Conservation (phyloP, 1,140 invertebrate genomes). For the Campodea augens region DNA sequence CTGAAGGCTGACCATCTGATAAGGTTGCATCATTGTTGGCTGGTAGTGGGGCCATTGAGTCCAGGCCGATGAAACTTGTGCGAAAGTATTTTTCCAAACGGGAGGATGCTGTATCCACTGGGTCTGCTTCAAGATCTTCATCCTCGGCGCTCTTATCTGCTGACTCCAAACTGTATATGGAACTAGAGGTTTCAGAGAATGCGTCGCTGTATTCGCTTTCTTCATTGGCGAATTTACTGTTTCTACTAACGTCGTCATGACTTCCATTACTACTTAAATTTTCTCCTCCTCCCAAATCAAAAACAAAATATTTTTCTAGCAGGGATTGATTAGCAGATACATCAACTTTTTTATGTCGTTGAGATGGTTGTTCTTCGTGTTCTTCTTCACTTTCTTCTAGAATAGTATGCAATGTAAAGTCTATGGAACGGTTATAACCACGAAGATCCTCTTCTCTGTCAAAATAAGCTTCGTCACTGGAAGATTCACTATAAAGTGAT, state of each 20-base stretch:
- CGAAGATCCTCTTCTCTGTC: conserved; percentile 60
- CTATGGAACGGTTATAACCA: conserved; percentile 54
- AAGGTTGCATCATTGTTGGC: too few relatives aligned
- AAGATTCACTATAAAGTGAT: conserved; percentile 17
- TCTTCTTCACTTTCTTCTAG: conserved; percentile 86
- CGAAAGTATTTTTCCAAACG: conserved; percentile 78
- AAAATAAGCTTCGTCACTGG: conserved; percentile 26
- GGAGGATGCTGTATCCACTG: conserved; percentile 57
- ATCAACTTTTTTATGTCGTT: conserved; percentile 16
- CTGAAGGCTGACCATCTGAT: conserved; percentile 33
- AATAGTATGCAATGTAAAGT: conserved; percentile 81
- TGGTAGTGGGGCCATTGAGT: too few relatives aligned
- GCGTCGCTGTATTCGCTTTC: conserved; percentile 34
- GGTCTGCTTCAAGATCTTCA: conserved; percentile 24
- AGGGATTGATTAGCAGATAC: too few relatives aligned
- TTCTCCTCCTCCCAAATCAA: conserved; percentile 48
- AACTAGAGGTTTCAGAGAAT: conserved; percentile 61
- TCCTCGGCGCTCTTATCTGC: conserved; percentile 39
- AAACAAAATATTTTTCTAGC: conserved; percentile 81
- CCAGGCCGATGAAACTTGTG: conserved; percentile 63
- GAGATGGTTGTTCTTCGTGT: conserved; percentile 47
- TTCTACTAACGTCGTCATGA: neutral
- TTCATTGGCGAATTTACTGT: conserved; percentile 19
- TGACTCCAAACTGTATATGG: conserved; percentile 65
- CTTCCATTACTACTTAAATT: too few relatives aligned